phyloP scores from a whole-genome alignment of 2,797 vertebrate genomes.

The Hapalemur alaotrensis region DNA sequence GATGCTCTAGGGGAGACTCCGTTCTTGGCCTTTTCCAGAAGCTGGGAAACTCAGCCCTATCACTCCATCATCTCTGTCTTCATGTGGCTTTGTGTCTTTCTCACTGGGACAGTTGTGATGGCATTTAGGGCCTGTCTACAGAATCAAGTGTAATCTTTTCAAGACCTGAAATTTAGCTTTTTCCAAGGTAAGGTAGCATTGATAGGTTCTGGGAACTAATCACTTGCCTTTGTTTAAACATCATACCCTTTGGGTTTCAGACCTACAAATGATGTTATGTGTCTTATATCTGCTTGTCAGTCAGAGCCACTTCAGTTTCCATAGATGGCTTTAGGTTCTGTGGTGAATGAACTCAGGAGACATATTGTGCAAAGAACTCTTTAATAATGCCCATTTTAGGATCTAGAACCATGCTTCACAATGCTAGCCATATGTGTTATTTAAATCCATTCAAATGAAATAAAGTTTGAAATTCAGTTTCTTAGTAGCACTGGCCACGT shows the following conservation, averaged over 20 bases:
- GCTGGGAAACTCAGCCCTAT: background rate
- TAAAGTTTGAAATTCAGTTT: background rate
- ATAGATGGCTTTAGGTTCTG: background rate
- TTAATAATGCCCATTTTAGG: background rate
- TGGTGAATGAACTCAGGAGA: background rate
- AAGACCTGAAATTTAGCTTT: background rate
- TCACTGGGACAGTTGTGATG: background rate
- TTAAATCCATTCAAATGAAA: background rate
- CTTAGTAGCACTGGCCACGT: background rate
- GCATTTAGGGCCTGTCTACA: background rate
- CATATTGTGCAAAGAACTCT: background rate
- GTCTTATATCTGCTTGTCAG: background rate
- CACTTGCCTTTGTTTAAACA: background rate
- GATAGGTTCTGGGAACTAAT: background rate
- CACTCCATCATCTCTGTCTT: background rate
- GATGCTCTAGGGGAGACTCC: background rate
- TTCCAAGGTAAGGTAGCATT: background rate
- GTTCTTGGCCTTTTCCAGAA: background rate
- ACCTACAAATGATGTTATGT: background rate
- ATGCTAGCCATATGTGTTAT: background rate
- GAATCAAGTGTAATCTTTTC: background rate
- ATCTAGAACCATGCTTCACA: background rate
- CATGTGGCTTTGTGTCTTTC: background rate
- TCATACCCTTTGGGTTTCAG: background rate
- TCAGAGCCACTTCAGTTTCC: background rate